Evolutionary conservation across 1,140 invertebrate species (phyloP).

Genomic region (Trachymyrmex cornetzi): DNA sequence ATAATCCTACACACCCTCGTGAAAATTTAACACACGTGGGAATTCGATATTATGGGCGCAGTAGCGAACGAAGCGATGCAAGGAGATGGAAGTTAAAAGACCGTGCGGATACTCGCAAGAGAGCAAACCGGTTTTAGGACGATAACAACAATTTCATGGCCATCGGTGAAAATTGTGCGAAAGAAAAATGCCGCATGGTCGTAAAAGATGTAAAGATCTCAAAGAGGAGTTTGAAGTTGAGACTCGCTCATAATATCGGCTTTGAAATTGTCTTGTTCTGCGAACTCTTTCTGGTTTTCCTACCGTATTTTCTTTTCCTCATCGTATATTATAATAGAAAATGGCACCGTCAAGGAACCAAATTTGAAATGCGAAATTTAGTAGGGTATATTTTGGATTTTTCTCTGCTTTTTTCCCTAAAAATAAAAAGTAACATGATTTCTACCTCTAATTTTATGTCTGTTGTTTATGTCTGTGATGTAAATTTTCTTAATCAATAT

Average conservation of each 20-base stretch:
- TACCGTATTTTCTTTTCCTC: neutral
- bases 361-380: neutral
- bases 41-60: constrained; percentile 30
- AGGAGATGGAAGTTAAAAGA: constrained; percentile 56
- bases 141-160: constrained; percentile 76
- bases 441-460: constrained; percentile 60
- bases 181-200: constrained; percentile 68
- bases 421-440: constrained; percentile 20
- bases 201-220: constrained; percentile 60
- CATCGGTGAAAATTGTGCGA: constrained; percentile 75
- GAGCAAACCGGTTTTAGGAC: constrained; percentile 71
- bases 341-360: constrained; percentile 54
- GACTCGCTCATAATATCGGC: constrained; percentile 13
- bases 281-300: neutral
- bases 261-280: constrained; percentile 52
- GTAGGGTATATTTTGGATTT: neutral
- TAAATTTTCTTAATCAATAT: constrained; percentile 79
- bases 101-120: constrained; percentile 17
- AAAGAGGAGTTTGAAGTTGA: constrained; percentile 16
- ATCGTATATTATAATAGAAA: constrained; percentile 31
- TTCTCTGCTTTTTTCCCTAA: neutral
- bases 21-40: constrained; percentile 48
- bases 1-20: neutral
- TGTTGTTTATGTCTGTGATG: constrained; percentile 48
- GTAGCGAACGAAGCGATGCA: constrained; percentile 38